These are phyloP conservation scores for Brachypteracias leptosomus DNA, from an alignment of 2,113 vertebrate genomes.

Conservation along the genomic window DNA sequence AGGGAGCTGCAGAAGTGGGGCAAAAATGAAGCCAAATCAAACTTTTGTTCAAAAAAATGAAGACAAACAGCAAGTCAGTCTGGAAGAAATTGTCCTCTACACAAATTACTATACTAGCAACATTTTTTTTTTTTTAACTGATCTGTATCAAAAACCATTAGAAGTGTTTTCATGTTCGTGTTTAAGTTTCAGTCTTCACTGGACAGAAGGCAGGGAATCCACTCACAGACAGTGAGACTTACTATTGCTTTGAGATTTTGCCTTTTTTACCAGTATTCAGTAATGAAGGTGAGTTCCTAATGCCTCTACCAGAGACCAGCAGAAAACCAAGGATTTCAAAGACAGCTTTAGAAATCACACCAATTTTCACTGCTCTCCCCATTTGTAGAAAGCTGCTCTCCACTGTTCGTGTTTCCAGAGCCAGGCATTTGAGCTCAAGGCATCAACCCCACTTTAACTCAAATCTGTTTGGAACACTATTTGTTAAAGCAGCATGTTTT, in stretches of 20 bases:
- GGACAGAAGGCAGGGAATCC: background rate
- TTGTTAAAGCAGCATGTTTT: background rate
- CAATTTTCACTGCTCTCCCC: background rate
- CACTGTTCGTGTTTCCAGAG: rapidly evolving
- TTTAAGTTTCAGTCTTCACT: background rate
- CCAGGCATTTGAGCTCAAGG: background rate
- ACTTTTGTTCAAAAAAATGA: background rate
- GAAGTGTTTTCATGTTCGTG: background rate
- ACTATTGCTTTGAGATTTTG: background rate
- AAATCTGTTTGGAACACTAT: background rate
- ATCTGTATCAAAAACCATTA: background rate
- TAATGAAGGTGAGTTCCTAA: background rate
- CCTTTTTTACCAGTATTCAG: background rate
- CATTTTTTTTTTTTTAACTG: background rate
- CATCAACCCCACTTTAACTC: background rate
- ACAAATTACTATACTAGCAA: background rate
- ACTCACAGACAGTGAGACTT: background rate
- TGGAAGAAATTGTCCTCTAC: background rate
- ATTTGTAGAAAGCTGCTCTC: background rate
- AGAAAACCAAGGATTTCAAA: background rate
- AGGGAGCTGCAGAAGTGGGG: background rate
- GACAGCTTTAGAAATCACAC: background rate
- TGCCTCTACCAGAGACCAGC: no score
- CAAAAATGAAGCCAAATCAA: background rate
- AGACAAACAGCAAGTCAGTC: background rate